Evolutionary conservation across 2,888 invertebrate genomes (phyloP).

Genomic region (Dicyrtoma fusca): DNA sequence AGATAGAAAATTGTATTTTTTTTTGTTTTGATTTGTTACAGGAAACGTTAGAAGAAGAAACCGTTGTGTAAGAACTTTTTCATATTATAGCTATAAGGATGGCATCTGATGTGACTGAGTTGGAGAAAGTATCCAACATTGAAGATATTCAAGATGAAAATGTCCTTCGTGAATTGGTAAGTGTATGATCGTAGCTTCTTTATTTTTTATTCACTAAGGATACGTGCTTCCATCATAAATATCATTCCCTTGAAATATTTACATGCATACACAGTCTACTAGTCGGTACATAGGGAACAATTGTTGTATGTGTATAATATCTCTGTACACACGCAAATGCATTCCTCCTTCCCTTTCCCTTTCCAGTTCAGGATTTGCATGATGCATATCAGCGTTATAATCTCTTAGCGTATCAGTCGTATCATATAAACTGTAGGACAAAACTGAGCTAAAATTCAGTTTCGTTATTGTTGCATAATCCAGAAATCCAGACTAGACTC

Average conservation of each 20-base stretch:
- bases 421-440: too few relatives aligned
- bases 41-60: background rate
- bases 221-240: background rate
- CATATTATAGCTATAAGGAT: background rate
- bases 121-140: conserved; percentile 36
- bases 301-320: background rate
- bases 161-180: conserved; percentile 75
- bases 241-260: background rate
- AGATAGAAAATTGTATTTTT: background rate
- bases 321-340: background rate
- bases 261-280: background rate
- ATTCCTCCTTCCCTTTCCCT: background rate
- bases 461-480: too few relatives aligned
- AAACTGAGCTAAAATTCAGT: too few relatives aligned
- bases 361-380: too few relatives aligned
- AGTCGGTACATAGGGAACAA: background rate
- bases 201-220: background rate
- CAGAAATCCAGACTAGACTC: too few relatives aligned
- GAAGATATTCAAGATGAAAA: conserved; percentile 73
- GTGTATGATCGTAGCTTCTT: conserved; percentile 41
- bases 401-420: too few relatives aligned
- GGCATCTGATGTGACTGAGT: conserved; percentile 22
- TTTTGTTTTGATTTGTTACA: conserved; percentile 8
- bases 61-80: background rate
- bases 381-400: too few relatives aligned